Percentiles rank a stretch among this genome's conserved stretches.
phyloP scores from a whole-genome alignment of 2,113 vertebrate species.

The Eira barbara region DNA sequence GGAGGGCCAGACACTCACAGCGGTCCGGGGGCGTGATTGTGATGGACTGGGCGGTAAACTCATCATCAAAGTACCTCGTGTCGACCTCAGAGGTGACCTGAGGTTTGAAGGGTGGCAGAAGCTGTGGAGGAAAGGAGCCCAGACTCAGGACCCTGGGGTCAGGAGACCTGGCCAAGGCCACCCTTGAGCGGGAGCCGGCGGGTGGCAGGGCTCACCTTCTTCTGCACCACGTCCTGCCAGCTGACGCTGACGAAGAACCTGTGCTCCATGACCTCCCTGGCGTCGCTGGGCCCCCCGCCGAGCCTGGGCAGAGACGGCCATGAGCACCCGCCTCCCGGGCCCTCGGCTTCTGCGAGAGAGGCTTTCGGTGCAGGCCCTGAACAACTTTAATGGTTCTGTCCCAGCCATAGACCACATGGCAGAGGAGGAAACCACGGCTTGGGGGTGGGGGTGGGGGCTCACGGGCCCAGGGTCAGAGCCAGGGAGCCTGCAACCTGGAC shows the following conservation, averaged over 20 bases:
- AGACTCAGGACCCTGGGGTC: background rate
- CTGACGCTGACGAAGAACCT: constrained; percentile 92
- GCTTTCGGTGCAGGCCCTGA: background rate
- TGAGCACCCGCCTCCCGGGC: fast-evolving
- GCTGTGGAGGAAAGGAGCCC: constrained; percentile 78
- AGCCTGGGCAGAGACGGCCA: constrained; percentile 83
- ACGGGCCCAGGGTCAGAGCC: background rate
- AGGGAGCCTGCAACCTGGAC: background rate
- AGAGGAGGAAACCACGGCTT: background rate
- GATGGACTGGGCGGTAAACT: constrained; percentile 96
- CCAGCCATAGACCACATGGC: background rate
- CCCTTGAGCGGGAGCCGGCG: fast-evolving
- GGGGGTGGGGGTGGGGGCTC: background rate
- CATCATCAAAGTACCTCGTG: constrained; percentile 95
- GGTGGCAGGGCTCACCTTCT: constrained; percentile 83
- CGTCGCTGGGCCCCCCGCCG: constrained; percentile 91
- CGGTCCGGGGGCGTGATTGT: constrained; percentile 96
- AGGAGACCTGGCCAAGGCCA: background rate
- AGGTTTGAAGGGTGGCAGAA: constrained; percentile 94
- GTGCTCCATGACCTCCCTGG: constrained; percentile 96
- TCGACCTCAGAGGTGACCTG: constrained; percentile 96
- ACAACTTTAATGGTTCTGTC: background rate
- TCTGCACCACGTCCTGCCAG: constrained; percentile 95
- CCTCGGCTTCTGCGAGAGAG: background rate
- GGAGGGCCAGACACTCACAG: constrained; percentile 86